phyloP scores from a whole-genome alignment of 2,888 invertebrate genomes.

The Drosophila lacicola region DNA sequence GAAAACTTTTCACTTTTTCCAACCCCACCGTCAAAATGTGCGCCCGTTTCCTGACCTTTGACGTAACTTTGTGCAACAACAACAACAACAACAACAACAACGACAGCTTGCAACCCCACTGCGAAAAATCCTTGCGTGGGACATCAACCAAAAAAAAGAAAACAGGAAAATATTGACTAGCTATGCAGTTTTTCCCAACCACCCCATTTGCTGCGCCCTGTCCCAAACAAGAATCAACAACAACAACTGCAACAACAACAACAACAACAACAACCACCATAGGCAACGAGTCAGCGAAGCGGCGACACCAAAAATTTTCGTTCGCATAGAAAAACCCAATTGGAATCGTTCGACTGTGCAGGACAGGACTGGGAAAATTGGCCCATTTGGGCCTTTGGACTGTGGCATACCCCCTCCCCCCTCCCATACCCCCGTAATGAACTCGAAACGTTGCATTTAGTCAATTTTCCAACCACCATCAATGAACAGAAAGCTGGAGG shows the following conservation, averaged over 20 bases:
- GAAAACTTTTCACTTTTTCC: slow-evolving; percentile 42
- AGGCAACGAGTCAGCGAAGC: slow-evolving; percentile 24
- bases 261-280: slow-evolving; percentile 45
- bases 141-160: slow-evolving; percentile 29
- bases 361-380: slow-evolving; percentile 58
- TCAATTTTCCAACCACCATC: slow-evolving; percentile 75
- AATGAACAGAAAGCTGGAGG: slow-evolving; percentile 32
- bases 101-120: slow-evolving; percentile 48
- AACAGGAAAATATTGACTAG: slow-evolving; percentile 33
- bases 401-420: background rate
- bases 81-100: slow-evolving; percentile 23
- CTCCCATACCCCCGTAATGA: slow-evolving; percentile 44
- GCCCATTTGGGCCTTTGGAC: slow-evolving; percentile 55
- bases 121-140: slow-evolving; percentile 44
- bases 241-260: slow-evolving; percentile 2
- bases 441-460: slow-evolving; percentile 73
- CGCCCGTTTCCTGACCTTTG: slow-evolving; percentile 69
- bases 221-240: slow-evolving; percentile 68
- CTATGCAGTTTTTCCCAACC: slow-evolving; percentile 48
- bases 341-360: slow-evolving; percentile 48
- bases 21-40: slow-evolving; percentile 23
- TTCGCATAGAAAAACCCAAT: slow-evolving; percentile 64
- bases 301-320: slow-evolving; percentile 46
- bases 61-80: slow-evolving; percentile 58
- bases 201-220: slow-evolving; percentile 47